phyloP scores from a whole-genome alignment of 2,113 vertebrate species.

The Colinus virginianus region DNA sequence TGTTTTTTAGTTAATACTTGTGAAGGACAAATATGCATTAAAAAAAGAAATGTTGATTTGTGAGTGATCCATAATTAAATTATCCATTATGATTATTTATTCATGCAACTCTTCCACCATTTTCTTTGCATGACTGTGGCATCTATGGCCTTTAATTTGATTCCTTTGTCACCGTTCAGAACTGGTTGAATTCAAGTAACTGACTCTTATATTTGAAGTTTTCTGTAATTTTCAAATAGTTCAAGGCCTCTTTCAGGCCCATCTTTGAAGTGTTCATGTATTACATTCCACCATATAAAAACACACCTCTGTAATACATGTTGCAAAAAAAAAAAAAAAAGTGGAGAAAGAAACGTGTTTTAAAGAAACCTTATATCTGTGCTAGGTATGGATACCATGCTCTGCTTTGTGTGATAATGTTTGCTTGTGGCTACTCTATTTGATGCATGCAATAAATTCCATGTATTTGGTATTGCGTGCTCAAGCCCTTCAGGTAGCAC shows the following conservation, averaged over 20 bases:
- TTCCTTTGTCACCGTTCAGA: background rate
- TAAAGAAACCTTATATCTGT: background rate
- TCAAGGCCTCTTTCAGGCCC: background rate
- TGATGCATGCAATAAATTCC: background rate
- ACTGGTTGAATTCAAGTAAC: background rate
- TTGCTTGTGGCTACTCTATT: background rate
- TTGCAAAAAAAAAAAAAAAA: background rate
- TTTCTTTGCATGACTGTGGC: background rate
- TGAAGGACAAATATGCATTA: background rate
- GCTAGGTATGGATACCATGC: background rate
- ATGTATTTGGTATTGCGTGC: background rate
- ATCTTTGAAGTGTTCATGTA: background rate
- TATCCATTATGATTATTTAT: background rate
- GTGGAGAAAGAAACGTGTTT: background rate
- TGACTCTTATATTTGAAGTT: background rate
- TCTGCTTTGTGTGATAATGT: background rate
- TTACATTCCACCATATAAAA: background rate
- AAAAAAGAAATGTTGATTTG: background rate
- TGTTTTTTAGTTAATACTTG: background rate
- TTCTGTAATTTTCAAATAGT: background rate
- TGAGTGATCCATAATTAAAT: background rate
- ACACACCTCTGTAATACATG: background rate
- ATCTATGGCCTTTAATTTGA: background rate
- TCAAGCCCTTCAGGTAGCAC: background rate
- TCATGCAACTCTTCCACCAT: background rate